Percentiles rank a stretch among this genome's conserved stretches.
These are phyloP conservation scores for Baccha elongata DNA, from an alignment of 2,888 invertebrate species.

Conservation along the genomic window DNA sequence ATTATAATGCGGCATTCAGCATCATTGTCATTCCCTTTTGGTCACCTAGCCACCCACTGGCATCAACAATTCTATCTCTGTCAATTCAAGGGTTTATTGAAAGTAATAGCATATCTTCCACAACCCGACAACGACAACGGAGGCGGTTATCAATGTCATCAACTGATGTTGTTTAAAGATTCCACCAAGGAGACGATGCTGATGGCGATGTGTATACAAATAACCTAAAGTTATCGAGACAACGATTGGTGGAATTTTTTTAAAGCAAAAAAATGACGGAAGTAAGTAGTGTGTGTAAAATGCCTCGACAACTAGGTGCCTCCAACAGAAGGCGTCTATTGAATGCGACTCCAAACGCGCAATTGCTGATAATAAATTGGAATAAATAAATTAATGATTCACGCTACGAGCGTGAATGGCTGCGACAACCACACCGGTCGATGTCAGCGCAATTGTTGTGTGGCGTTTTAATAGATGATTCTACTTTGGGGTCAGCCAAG, in stretches of 20 bases:
- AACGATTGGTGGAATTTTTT: conserved; percentile 7
- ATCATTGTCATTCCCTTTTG: conserved; percentile 32
- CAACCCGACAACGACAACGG: conserved; percentile 7
- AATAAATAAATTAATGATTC: conserved; percentile 57
- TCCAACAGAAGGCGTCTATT: conserved; percentile 10
- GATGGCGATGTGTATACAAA: not conserved
- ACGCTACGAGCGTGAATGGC: conserved; percentile 25
- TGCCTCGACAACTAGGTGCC: conserved; percentile 10
- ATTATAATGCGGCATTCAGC: conserved; percentile 47
- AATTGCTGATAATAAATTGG: conserved; percentile 41
- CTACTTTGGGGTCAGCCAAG: conserved; percentile 28
- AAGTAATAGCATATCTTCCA: conserved; percentile 41
- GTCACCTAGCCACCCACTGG: not conserved
- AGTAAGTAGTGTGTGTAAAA: conserved; percentile 30
- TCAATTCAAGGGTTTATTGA: conserved; percentile 56
- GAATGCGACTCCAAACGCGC: conserved; percentile 17
- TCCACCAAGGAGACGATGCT: conserved; percentile 7
- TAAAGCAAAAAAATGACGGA: conserved; percentile 29
- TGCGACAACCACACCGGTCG: conserved; percentile 27
- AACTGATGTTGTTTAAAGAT: conserved; percentile 15
- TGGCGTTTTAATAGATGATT: conserved; percentile 31
- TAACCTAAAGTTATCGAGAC: conserved; percentile 12
- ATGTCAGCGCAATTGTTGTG: conserved; percentile 25
- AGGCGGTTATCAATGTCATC: conserved; percentile 32
- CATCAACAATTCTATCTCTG: not conserved